Conservation (phyloP, 2,888 invertebrate species). For the Agapostemon virescens region DNA sequence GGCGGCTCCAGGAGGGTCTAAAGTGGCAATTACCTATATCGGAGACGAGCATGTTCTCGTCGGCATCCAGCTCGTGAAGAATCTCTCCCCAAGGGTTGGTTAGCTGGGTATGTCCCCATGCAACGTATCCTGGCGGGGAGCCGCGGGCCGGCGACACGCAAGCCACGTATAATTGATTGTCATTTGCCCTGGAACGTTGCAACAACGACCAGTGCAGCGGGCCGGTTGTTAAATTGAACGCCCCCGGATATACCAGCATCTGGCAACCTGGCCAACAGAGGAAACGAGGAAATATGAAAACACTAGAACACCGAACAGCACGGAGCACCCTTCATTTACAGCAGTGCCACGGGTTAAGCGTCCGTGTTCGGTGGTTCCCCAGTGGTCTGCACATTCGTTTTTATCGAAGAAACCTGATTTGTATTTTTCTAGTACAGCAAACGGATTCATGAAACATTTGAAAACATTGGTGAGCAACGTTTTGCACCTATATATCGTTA, state of each 20-base stretch:
- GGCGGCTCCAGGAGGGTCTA: neutral
- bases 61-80: conserved; percentile 85
- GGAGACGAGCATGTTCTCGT: conserved; percentile 86
- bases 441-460: neutral
- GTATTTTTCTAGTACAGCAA: neutral
- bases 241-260: conserved; percentile 94
- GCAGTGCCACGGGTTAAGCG: neutral
- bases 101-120: conserved; percentile 93
- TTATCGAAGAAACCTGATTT: neutral
- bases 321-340: neutral
- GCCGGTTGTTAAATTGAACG: conserved; percentile 98
- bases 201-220: conserved; percentile 96
- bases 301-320: conserved; percentile 4
- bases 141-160: conserved; percentile 92
- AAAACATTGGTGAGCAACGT: too few relatives aligned
- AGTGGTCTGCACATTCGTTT: neutral
- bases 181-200: conserved; percentile 90
- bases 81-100: conserved; percentile 93
- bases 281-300: conserved; percentile 22
- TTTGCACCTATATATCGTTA: too few relatives aligned
- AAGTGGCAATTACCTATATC: conserved; percentile 85
- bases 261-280: conserved; percentile 85
- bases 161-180: conserved; percentile 94
- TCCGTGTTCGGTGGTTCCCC: neutral
- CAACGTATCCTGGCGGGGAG: conserved; percentile 87